Conservation (phyloP, 2,113 vertebrate genomes). For the Ictidomys tridecemlineatus region DNA sequence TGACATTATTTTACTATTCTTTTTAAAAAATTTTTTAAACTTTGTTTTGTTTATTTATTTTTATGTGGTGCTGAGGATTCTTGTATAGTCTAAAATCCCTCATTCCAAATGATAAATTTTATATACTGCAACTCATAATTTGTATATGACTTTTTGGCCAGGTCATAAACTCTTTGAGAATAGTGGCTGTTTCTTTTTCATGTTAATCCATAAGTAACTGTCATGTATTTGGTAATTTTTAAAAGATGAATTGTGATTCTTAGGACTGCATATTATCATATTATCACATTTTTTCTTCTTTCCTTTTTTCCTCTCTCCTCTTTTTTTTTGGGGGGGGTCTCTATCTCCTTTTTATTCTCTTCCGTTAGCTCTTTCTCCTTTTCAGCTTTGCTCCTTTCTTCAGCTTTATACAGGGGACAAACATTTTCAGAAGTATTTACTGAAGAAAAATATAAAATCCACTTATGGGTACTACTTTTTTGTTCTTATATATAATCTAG, state of each 20-base stretch:
- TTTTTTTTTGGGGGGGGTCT: neutral
- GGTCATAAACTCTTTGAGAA: neutral
- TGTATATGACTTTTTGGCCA: neutral
- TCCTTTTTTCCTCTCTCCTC: neutral
- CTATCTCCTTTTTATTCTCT: neutral
- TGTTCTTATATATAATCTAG: neutral
- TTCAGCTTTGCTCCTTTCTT: neutral
- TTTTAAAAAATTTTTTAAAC: too few species aligned
- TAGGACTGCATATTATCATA: neutral
- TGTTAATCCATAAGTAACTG: conserved; percentile 1
- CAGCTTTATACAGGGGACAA: neutral
- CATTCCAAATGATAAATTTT: neutral
- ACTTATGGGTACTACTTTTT: neutral
- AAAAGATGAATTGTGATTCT: conserved; percentile 7
- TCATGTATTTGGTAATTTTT: neutral
- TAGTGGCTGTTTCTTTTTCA: conserved; percentile 14
- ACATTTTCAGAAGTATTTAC: neutral
- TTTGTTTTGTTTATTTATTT: too few species aligned
- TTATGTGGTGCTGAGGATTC: neutral
- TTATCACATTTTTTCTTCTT: neutral
- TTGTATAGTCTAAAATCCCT: neutral
- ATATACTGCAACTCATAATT: neutral
- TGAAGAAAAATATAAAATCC: conserved; percentile 1
- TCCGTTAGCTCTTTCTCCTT: neutral
- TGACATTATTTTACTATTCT: neutral